These are phyloP conservation scores for Coptodon bakossiorum DNA, from an alignment of 2,113 vertebrate species.

Conservation along the genomic window DNA sequence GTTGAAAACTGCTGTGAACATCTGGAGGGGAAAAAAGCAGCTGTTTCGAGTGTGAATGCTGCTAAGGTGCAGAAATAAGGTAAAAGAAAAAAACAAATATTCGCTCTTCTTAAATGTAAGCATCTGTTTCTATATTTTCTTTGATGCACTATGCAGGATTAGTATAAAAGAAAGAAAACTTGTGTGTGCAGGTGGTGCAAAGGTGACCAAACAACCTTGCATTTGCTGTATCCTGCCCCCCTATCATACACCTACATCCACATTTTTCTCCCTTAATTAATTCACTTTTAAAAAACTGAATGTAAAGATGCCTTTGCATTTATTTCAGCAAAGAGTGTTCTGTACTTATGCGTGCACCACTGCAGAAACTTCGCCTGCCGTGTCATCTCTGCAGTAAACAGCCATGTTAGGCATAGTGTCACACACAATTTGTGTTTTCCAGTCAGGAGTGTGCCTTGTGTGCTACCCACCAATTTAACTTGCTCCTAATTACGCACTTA, in stretches of 20 bases:
- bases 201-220: background rate
- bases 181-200: background rate
- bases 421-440: slow-evolving; percentile 54
- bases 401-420: slow-evolving; percentile 34
- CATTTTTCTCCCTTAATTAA: background rate
- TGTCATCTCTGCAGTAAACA: background rate
- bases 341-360: background rate
- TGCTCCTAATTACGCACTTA: slow-evolving; percentile 65
- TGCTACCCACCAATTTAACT: slow-evolving; percentile 64
- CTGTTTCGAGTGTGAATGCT: background rate
- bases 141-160: background rate
- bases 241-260: background rate
- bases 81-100: background rate
- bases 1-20: background rate
- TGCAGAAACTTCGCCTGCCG: background rate
- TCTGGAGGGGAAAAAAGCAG: background rate
- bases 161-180: background rate
- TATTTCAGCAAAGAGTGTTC: background rate
- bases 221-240: background rate
- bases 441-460: slow-evolving; percentile 45
- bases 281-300: background rate
- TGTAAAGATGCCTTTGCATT: background rate
- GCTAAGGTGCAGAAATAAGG: background rate
- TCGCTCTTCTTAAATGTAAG: background rate
- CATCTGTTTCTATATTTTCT: background rate